Base-by-base conservation (phyloP, 2,888 invertebrate species). In the Miltochrista miniata region DNA sequence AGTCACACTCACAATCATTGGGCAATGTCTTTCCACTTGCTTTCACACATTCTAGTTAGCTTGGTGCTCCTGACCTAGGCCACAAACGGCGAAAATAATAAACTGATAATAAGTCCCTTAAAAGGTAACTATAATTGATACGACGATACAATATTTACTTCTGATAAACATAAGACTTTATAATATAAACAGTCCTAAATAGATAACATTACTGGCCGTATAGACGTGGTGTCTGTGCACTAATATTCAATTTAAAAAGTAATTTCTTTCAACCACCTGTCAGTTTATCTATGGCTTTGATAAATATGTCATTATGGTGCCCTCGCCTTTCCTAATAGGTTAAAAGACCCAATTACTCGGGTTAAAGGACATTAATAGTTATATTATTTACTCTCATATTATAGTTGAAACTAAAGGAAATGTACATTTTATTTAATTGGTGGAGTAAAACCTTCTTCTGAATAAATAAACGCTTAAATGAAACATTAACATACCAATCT, bases 101-200 rank as follows among this genome's bases (percentile, higher is more conserved):
- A 24, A 24, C 5, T 24, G 18, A 24, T 24, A 24, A 24, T 24
- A 5, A n/a, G n/a, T n/a, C n/a, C n/a, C n/a, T n/a, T n/a, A 24
- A 24, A 24, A 4, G 18, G 5, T 24, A 24, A 24, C 18, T 24
- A 24, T 4, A 24, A 24, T 24, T 24, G 14, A 14, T 36, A 36
- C 15, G 13, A 13, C n/a, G n/a, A n/a, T n/a, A n/a, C n/a, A n/a
- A n/a, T 29, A 56, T 45, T 41, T 18, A n/a, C 46, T 41, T 18
- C n/a, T 56, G 61, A 60, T 70, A 56, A 52, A 48, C 24, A 36
- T 38, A 34, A 49, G 33, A 49, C 44, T 48, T 48, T 35, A 35
- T 57, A 40, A 44, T 63, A 36, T 55, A 50, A 57, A 66, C 51
- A 66, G 51, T 66, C 51, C 51, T 48, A 44, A 45, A 47, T 50